A percentile compares a stretch with the other conserved stretches of the same genome.
Conservation (phyloP, 2,797 vertebrate species). For the Mus spretus region DNA sequence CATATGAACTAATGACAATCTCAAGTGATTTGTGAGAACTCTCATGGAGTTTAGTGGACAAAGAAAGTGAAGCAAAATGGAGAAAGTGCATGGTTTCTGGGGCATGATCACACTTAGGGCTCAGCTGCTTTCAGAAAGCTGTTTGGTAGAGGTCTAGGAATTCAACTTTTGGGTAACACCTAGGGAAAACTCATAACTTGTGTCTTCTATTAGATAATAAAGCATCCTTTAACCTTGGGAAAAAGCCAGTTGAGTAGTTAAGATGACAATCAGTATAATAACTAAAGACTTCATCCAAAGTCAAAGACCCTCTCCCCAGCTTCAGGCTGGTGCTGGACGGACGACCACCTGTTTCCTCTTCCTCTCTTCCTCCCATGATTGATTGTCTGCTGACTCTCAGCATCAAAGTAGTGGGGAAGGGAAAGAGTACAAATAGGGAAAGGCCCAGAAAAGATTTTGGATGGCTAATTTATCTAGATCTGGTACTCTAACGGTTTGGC, state of each 20-base stretch:
- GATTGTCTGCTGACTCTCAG: neutral
- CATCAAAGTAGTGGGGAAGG: neutral
- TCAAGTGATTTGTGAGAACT: neutral
- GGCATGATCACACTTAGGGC: neutral
- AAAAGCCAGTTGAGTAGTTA: neutral
- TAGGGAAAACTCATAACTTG: neutral
- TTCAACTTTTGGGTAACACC: slow-evolving; percentile 32
- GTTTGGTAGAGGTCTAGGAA: neutral
- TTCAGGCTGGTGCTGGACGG: neutral
- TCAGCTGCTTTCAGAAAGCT: neutral
- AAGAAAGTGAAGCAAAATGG: neutral
- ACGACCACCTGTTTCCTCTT: neutral
- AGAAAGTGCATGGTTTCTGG: neutral
- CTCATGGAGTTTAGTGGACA: neutral
- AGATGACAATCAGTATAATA: neutral
- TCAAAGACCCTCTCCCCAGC: neutral
- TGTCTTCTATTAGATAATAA: neutral
- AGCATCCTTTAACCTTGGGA: slow-evolving; percentile 10
- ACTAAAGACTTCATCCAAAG: slow-evolving; percentile 19
- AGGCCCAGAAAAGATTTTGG: neutral
- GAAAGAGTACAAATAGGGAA: neutral
- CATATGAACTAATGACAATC: neutral
- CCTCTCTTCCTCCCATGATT: neutral
- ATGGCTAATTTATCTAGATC: slow-evolving; percentile 1
- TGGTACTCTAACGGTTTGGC: neutral